Conservation (phyloP, 37 sponge, comb jelly and placozoan species). For the Agelas oroides region DNA sequence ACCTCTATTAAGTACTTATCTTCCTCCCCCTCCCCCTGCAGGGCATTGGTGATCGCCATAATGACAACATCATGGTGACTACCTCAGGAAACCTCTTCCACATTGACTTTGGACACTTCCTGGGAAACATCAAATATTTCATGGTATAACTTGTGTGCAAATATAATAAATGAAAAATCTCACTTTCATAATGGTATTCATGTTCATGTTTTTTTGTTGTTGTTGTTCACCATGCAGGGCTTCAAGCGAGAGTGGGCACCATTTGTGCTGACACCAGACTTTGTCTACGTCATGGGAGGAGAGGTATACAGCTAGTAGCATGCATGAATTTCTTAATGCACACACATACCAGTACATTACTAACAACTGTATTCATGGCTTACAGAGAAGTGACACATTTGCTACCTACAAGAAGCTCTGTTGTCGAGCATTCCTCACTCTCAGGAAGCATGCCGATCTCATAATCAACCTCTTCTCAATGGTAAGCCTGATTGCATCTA, state of each 20-base stretch:
- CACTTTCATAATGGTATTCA: too few relatives aligned
- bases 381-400: conserved; percentile 69
- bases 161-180: too few relatives aligned
- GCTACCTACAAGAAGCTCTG: conserved; percentile 74
- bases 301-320: conserved; percentile 53
- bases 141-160: conserved; percentile 25
- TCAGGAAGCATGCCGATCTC: conserved; percentile 82
- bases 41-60: conserved; percentile 97
- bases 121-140: conserved; percentile 90
- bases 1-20: too few relatives aligned
- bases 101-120: conserved; percentile 99
- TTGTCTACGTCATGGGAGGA: conserved; percentile 94
- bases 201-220: too few relatives aligned
- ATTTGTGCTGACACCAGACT: conserved; percentile 96
- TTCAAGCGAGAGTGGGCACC: conserved; percentile 94
- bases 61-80: conserved; percentile 96
- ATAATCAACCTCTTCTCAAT: conserved; percentile 94
- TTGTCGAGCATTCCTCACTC: conserved; percentile 79
- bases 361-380: too few relatives aligned
- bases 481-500: conserved; percentile 41
- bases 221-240: conserved; percentile 37
- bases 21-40: background rate
- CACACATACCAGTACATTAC: too few relatives aligned
- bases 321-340: too few relatives aligned
- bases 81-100: conserved; percentile 93